Evolutionary conservation across 2,113 vertebrate species (phyloP).

Genomic region (Arothron firmamentum): DNA sequence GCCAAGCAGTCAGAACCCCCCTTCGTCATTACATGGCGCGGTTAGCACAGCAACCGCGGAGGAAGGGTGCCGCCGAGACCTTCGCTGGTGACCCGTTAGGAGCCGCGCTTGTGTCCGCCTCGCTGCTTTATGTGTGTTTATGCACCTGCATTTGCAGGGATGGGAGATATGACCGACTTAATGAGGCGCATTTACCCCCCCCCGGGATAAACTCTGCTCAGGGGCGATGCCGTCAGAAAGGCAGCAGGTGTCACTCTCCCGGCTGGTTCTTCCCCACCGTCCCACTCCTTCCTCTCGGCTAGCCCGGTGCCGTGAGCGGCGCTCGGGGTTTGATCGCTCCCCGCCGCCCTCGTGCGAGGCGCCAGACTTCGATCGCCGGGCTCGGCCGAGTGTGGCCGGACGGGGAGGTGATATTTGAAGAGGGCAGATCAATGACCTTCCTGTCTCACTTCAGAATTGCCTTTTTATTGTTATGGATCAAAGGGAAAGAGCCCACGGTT

Average conservation of each 20-base stretch:
- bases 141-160: slow-evolving; percentile 40
- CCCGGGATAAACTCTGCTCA: slow-evolving; percentile 33
- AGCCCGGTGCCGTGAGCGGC: slow-evolving; percentile 16
- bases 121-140: slow-evolving; percentile 19
- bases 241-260: slow-evolving; percentile 31
- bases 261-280: slow-evolving; percentile 45
- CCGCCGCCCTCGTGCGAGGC: not conserved
- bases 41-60: slow-evolving; percentile 42
- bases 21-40: slow-evolving; percentile 36
- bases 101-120: slow-evolving; percentile 9
- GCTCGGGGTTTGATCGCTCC: not conserved
- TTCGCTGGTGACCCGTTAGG: slow-evolving; percentile 24
- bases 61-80: slow-evolving; percentile 24
- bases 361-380: slow-evolving; percentile 34
- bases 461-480: slow-evolving; percentile 57
- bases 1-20: slow-evolving; percentile 45
- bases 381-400: slow-evolving; percentile 40
- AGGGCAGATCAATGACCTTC: slow-evolving; percentile 42
- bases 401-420: slow-evolving; percentile 52
- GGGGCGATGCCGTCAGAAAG: slow-evolving; percentile 28
- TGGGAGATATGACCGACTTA: slow-evolving; percentile 28
- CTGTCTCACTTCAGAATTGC: slow-evolving; percentile 44
- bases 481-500: slow-evolving; percentile 20
- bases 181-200: slow-evolving; percentile 60
- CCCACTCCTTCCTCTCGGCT: slow-evolving; percentile 54